phyloP scores from a whole-genome alignment of 2,888 invertebrate genomes.

The Sarcophaga variegata region DNA sequence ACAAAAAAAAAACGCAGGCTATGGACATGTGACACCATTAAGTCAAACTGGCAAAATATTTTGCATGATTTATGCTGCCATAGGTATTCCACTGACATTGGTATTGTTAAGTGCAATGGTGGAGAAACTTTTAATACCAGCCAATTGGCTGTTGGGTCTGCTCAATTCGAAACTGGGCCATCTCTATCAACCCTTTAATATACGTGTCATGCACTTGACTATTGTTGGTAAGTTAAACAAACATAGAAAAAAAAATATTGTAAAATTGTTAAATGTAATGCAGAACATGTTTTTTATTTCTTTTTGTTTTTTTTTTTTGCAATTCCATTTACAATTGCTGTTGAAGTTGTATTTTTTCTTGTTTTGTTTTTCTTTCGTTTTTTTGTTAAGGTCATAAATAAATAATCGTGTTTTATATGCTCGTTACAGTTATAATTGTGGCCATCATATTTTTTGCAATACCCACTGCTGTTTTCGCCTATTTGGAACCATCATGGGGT shows the following conservation, averaged over 20 bases:
- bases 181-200: constrained; percentile 88
- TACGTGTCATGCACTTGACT: constrained; percentile 88
- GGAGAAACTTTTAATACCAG: constrained; percentile 89
- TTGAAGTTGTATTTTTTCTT: not conserved
- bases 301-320: not conserved
- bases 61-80: constrained; percentile 92
- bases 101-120: constrained; percentile 91
- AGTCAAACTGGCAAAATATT: constrained; percentile 93
- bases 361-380: not conserved
- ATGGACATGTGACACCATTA: constrained; percentile 94
- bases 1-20: constrained; percentile 84
- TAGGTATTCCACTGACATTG: constrained; percentile 93
- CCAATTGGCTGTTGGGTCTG: constrained; percentile 87
- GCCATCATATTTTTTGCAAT: constrained; percentile 87
- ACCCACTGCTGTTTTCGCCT: constrained; percentile 89
- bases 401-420: constrained; percentile 4
- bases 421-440: constrained; percentile 83
- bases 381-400: constrained; percentile 2
- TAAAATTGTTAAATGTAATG: not conserved
- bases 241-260: not conserved
- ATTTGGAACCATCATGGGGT: constrained; percentile 91
- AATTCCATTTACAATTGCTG: not conserved
- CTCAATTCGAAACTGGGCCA: constrained; percentile 87
- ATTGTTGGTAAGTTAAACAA: constrained; percentile 84
- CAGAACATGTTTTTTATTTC: not conserved